Base-by-base conservation (phyloP, 2,113 vertebrate species). In the Oreotrochilus melanogaster region DNA sequence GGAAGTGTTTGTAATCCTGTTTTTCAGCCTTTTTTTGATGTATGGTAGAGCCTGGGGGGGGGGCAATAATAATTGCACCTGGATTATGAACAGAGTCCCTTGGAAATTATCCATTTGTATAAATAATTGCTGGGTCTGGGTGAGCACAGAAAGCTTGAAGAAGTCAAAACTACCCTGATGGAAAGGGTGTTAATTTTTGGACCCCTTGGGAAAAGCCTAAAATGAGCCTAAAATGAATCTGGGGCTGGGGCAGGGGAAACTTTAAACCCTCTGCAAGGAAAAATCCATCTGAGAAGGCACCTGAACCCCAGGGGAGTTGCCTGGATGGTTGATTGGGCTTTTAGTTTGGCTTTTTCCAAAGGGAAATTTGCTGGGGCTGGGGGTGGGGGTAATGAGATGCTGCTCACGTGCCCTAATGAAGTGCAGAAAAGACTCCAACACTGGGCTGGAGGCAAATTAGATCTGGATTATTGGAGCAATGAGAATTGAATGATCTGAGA, bases 391-490 rank as follows among this genome's bases (percentile, higher is more conserved):
- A 89, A 96, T 95, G 93, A 94, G 76, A 97, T 95, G 96, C 96
- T 43, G 93, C 92, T 96, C 96, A 95, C 83, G 88, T 5, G 19
- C 80, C 88, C 31, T 97, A 94, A 96, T 93, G 96, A 97, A 95
- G 95, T 72, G 83, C 87, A 14, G 27, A 66, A 92, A 92, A 80
- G 73, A 64, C 76, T 93, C 78, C 78, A 2, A 42, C 14, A 23
- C 58, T 5, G 28, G 81, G 82, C 95, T 96, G 93, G 67, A 6
- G 19, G 96, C 86, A 96, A 97, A 96, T 92, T n/a, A 92, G 93
- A 81, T 88, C 48, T 82, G 96, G 97, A 95, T 97, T 95, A 85
- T 96, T 78, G 96, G 96, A 97, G 96, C 92, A 79, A 67, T 15
- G 97, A 93, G 97, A 64, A 85, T 65, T 87, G 96, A 97, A 60